Evolutionary conservation across 2,797 vertebrate genomes (phyloP).

Genomic region (Aphelocoma californica): DNA sequence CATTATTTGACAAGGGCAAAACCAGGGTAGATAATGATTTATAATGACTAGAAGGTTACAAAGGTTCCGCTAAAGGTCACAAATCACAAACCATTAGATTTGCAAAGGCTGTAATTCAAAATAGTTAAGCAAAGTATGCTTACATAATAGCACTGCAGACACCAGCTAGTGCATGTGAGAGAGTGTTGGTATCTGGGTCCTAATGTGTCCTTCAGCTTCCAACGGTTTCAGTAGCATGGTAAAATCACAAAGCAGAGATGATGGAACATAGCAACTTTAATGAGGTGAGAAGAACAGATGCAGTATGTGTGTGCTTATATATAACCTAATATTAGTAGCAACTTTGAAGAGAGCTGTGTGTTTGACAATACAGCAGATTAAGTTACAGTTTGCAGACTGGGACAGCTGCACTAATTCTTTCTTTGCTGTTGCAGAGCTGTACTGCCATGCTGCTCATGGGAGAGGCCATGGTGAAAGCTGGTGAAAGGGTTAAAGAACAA

Average conservation of each 20-base stretch:
- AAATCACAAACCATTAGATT: not conserved
- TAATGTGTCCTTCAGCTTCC: not conserved
- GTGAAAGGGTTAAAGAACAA: not conserved
- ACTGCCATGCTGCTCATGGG: not conserved
- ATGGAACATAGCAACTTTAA: not conserved
- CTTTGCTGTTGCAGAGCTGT: not conserved
- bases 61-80: not conserved
- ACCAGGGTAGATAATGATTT: not conserved
- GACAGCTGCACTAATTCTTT: slow-evolving; percentile 1
- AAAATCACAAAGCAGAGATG: not conserved
- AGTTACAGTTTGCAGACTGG: not conserved
- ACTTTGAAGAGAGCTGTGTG: not conserved
- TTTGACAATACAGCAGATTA: not conserved
- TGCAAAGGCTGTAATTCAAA: not conserved
- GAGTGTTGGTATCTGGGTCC: not conserved
- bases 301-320: not conserved
- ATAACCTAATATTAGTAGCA: not conserved
- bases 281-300: not conserved
- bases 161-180: not conserved
- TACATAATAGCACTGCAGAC: not conserved
- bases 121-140: not conserved
- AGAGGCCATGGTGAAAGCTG: not conserved
- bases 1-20: not conserved
- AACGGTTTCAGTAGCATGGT: not conserved
- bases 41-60: not conserved